These are phyloP conservation scores for Andrena bicolor DNA, from an alignment of 2,888 invertebrate genomes.

Conservation along the genomic window DNA sequence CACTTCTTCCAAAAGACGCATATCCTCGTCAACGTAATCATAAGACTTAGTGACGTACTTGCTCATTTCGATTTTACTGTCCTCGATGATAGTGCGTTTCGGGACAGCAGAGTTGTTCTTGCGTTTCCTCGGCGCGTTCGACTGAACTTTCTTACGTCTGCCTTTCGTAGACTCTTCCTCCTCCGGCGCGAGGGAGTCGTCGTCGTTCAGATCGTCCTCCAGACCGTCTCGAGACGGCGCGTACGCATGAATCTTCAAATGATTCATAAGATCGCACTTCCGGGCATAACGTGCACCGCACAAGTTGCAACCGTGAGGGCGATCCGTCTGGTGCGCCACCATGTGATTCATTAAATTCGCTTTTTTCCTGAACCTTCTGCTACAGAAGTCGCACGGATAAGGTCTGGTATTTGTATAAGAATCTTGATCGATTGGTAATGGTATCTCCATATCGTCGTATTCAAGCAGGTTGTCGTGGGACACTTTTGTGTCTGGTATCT, in stretches of 20 bases:
- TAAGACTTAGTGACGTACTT: slow-evolving; percentile 81
- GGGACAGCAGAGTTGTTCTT: slow-evolving; percentile 77
- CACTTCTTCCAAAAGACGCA: slow-evolving; percentile 85
- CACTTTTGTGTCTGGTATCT: slow-evolving; percentile 87
- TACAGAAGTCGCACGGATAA: slow-evolving; percentile 95
- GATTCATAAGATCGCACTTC: slow-evolving; percentile 93
- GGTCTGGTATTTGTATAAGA: slow-evolving; percentile 92
- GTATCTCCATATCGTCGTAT: slow-evolving; percentile 91
- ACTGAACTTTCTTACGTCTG: slow-evolving; percentile 82
- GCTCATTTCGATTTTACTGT: slow-evolving; percentile 72
- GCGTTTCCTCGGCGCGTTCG: slow-evolving; percentile 83
- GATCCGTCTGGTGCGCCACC: slow-evolving; percentile 94
- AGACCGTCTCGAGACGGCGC: slow-evolving; percentile 88
- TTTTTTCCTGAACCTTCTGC: slow-evolving; percentile 93
- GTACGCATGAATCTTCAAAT: slow-evolving; percentile 92
- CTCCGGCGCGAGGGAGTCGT: slow-evolving; percentile 80
- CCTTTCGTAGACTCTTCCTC: slow-evolving; percentile 80
- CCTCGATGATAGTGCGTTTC: slow-evolving; percentile 70
- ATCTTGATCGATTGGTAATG: slow-evolving; percentile 93
- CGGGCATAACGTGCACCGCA: slow-evolving; percentile 93
- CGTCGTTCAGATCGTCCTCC: slow-evolving; percentile 86
- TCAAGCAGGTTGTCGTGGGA: slow-evolving; percentile 84
- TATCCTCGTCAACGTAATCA: slow-evolving; percentile 86
- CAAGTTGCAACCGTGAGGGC: slow-evolving; percentile 93
- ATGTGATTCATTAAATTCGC: slow-evolving; percentile 94